phyloP scores from a whole-genome alignment of 2,113 vertebrate genomes.

The Brachirus orientalis region DNA sequence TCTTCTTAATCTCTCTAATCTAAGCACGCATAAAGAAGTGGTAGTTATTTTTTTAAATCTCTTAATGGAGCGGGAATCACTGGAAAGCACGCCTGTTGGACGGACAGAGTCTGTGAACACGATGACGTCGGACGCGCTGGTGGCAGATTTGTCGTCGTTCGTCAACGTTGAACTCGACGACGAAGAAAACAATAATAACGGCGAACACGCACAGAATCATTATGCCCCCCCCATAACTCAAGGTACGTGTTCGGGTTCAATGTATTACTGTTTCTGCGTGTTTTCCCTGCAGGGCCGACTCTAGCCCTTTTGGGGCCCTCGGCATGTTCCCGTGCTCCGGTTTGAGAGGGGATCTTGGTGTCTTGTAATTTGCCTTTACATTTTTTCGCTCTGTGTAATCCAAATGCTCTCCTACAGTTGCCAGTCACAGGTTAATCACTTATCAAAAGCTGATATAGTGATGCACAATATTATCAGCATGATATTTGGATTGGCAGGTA shows the following conservation, averaged over 20 bases:
- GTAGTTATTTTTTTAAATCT: background rate
- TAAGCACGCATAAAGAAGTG: background rate
- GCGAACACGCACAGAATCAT: background rate
- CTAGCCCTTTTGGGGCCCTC: no score
- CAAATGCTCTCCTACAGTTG: no score
- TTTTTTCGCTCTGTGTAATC: no score
- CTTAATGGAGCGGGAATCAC: constrained; percentile 28
- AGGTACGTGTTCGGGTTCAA: constrained; percentile 24
- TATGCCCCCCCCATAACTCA: background rate
- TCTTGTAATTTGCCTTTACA: no score
- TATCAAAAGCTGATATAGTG: no score
- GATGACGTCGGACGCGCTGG: constrained; percentile 18
- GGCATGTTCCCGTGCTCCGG: no score
- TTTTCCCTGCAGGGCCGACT: no score
- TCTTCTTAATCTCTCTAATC: background rate
- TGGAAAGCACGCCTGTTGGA: background rate
- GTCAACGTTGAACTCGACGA: constrained; percentile 41
- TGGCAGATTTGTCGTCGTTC: constrained; percentile 36
- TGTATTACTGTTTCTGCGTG: no score
- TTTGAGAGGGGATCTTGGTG: no score
- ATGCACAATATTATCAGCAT: no score
- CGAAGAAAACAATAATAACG: background rate
- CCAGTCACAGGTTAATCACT: no score
- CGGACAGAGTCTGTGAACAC: background rate
- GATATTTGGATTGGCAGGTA: no score